A percentile compares a stretch with the other conserved stretches of the same genome.
Evolutionary conservation across 2,113 vertebrate genomes (phyloP).

Genomic region (Leptosomus discolor): DNA sequence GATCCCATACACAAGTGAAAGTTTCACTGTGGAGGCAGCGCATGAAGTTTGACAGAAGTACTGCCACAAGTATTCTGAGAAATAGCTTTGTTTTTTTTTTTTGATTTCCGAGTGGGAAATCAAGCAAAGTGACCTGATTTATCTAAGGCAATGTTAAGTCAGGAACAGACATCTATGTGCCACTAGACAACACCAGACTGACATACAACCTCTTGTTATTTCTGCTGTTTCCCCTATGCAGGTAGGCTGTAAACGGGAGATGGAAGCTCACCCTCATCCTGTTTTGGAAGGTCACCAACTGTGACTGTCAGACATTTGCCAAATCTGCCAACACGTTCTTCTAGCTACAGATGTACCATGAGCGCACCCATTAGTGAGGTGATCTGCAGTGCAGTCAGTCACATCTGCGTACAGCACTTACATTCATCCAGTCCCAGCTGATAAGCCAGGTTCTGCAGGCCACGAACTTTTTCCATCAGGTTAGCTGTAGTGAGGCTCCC

Average conservation of each 20-base stretch:
- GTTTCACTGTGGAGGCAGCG: neutral
- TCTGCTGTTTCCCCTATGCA: neutral
- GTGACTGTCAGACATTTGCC: neutral
- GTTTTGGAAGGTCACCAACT: neutral
- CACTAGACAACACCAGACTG: neutral
- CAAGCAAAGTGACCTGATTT: neutral
- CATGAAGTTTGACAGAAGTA: neutral
- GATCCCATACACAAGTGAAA: neutral
- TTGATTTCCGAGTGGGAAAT: neutral
- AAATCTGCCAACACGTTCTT: neutral
- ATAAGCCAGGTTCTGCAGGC: conserved; percentile 95
- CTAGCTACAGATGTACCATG: neutral
- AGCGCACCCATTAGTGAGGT: accelerated
- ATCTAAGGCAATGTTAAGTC: neutral
- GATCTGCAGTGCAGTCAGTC: neutral
- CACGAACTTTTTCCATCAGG: conserved; percentile 98
- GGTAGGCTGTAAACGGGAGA: neutral
- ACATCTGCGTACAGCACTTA: conserved; percentile 74
- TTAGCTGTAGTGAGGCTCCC: conserved; percentile 97
- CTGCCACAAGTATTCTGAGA: neutral
- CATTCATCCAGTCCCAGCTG: conserved; percentile 97
- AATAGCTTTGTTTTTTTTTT: no score
- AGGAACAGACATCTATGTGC: neutral
- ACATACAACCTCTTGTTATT: neutral
- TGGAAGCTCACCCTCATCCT: neutral